A percentile compares a stretch with the other conserved stretches of the same genome.
Evolutionary conservation across 2,113 vertebrate species (phyloP).

Genomic region (Alethe castanea): DNA sequence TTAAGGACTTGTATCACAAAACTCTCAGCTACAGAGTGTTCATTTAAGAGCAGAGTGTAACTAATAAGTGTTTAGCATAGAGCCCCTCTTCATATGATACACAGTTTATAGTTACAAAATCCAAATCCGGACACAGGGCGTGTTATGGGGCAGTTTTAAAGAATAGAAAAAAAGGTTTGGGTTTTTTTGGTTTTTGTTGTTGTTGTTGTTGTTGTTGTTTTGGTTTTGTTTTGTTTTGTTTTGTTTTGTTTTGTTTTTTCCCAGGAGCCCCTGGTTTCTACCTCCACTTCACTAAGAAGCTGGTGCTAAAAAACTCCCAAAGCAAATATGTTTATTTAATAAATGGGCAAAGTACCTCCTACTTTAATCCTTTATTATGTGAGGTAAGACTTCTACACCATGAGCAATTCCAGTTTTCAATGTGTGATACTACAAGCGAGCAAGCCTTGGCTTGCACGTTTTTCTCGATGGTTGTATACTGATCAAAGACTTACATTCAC

Average conservation of each 20-base stretch:
- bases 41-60: not conserved
- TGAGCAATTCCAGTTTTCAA: not conserved
- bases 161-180: not conserved
- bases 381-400: not conserved
- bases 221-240: too few species aligned
- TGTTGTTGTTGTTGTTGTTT: too few species aligned
- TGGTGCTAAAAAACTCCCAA: not conserved
- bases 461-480: not conserved
- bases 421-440: rapidly evolving
- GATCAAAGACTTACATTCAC: not conserved
- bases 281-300: not conserved
- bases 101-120: not conserved
- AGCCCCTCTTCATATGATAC: not conserved
- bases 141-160: not conserved
- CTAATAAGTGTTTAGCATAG: not conserved
- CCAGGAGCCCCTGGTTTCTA: not conserved
- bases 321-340: not conserved
- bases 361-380: not conserved
- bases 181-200: too few species aligned
- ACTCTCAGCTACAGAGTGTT: not conserved
- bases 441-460: not conserved
- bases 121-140: not conserved
- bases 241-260: too few species aligned
- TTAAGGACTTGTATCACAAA: not conserved
- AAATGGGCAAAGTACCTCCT: not conserved